A percentile compares a stretch with the other conserved stretches of the same genome.
These are phyloP conservation scores for Saccostrea echinata DNA, from an alignment of 1,140 invertebrate genomes.

Conservation along the genomic window DNA sequence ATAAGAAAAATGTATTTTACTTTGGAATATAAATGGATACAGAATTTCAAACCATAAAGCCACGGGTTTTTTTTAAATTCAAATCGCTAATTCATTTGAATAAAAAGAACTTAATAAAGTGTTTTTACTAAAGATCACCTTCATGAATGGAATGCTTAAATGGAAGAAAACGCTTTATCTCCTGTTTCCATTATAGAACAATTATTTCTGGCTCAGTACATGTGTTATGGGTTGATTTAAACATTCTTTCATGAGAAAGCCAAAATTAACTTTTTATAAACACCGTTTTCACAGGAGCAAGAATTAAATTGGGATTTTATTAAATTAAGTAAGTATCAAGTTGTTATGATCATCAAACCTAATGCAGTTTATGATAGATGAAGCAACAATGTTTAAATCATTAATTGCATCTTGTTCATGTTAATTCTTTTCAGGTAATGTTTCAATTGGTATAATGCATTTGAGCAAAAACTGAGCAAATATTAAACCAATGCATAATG, in stretches of 20 bases:
- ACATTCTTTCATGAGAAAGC: not conserved
- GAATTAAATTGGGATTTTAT: not conserved
- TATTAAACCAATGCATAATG: not conserved
- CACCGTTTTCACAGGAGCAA: not conserved
- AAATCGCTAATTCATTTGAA: not conserved
- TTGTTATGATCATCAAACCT: too few relatives aligned
- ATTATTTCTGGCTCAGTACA: slow-evolving; percentile 8
- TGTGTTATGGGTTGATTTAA: not conserved
- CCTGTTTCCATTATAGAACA: not conserved
- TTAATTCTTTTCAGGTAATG: not conserved
- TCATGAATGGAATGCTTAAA: not conserved
- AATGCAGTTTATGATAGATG: too few relatives aligned
- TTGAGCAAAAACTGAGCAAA: not conserved
- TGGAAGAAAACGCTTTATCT: not conserved
- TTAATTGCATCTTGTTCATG: not conserved
- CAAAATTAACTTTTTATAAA: not conserved
- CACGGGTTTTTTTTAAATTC: not conserved
- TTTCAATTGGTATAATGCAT: too few relatives aligned
- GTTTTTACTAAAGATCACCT: slow-evolving; percentile 3
- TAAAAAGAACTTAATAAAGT: not conserved
- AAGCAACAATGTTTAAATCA: not conserved
- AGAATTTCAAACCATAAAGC: not conserved
- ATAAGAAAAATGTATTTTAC: not conserved
- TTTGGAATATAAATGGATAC: not conserved
- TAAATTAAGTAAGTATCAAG: too few relatives aligned